Percentiles rank a stretch among this genome's conserved stretches.
These are phyloP conservation scores for Platyrinchus mystaceus DNA, from an alignment of 2,797 vertebrate genomes.

Conservation along the genomic window DNA sequence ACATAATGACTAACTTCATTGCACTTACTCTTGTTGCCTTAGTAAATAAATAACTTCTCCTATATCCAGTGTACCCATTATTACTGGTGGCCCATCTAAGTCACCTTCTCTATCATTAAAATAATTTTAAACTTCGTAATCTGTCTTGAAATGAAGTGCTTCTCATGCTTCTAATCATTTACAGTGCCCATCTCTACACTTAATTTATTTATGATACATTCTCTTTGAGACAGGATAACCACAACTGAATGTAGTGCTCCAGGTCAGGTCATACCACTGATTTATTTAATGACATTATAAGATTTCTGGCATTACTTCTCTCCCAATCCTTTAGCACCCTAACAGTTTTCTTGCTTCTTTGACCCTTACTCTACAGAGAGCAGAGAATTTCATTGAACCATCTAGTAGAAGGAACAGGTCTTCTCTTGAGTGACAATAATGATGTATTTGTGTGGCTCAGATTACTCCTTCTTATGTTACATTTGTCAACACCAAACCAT, in stretches of 20 bases:
- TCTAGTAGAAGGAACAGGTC: neutral
- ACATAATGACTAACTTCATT: neutral
- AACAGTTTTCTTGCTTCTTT: constrained; percentile 11
- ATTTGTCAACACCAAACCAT: constrained; percentile 1
- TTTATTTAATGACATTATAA: constrained; percentile 33
- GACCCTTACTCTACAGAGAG: neutral
- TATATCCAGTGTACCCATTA: neutral
- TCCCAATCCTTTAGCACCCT: neutral
- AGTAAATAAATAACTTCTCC: neutral
- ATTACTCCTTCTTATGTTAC: neutral
- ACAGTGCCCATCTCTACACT: neutral
- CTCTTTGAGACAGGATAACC: neutral
- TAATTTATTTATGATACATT: neutral
- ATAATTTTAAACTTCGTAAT: neutral
- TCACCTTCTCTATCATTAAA: neutral
- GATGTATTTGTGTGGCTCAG: neutral
- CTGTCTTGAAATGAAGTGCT: neutral
- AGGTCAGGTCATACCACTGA: neutral
- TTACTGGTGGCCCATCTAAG: neutral
- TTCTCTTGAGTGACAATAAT: neutral
- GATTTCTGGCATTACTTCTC: constrained; percentile 30
- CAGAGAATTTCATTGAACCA: neutral
- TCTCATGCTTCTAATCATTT: constrained; percentile 13
- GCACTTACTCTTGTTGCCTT: neutral
- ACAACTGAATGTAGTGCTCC: neutral